A percentile compares a stretch with the other conserved stretches of the same genome.
phyloP scores from a whole-genome alignment of 2,888 invertebrate species.

The Smittia sp. region DNA sequence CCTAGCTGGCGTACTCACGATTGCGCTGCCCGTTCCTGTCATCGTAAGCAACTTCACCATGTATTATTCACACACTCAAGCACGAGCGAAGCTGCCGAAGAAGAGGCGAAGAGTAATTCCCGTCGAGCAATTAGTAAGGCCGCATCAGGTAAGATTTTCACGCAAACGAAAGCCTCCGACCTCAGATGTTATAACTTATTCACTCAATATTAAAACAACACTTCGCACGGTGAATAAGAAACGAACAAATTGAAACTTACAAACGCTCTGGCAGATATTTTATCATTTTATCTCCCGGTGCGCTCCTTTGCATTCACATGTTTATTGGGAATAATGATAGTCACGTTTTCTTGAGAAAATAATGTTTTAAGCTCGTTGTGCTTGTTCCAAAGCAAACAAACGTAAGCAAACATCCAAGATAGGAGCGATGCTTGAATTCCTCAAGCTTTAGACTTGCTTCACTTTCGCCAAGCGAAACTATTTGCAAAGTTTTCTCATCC shows the following conservation, averaged over 20 bases:
- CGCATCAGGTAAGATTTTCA: constrained; percentile 49
- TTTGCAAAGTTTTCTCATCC: background rate
- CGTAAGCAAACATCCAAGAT: too few species aligned
- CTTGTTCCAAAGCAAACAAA: background rate
- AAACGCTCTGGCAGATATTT: background rate
- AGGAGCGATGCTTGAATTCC: too few species aligned
- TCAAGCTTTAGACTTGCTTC: too few species aligned
- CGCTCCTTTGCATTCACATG: background rate
- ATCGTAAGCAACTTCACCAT: constrained; percentile 99
- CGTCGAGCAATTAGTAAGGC: constrained; percentile 82
- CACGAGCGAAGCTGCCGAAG: constrained; percentile 97
- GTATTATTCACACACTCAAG: constrained; percentile 95
- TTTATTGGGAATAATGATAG: background rate
- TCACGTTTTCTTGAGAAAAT: background rate
- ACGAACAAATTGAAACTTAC: background rate
- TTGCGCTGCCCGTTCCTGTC: constrained; percentile 97
- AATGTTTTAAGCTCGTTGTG: background rate
- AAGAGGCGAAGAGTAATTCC: constrained; percentile 94
- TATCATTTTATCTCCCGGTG: background rate
- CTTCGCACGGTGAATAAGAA: background rate
- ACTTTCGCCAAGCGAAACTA: background rate
- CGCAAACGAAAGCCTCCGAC: background rate
- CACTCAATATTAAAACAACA: background rate
- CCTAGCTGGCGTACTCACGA: constrained; percentile 95
- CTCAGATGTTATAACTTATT: constrained; percentile 2